These are phyloP conservation scores for Bothrops jararaca DNA, from an alignment of 2,113 vertebrate genomes.

Conservation along the genomic window DNA sequence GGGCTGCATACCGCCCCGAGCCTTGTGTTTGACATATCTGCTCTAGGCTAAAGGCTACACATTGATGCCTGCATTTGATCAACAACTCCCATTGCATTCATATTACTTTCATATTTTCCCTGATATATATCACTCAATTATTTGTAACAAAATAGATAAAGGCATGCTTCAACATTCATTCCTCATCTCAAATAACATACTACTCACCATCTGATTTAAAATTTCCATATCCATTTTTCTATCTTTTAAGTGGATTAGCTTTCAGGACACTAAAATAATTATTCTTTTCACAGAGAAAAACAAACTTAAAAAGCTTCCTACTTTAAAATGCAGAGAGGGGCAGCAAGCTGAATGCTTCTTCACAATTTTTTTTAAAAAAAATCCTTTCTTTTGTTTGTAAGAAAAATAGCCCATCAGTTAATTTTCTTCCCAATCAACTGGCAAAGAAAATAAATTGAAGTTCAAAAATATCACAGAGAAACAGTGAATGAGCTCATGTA, in stretches of 20 bases:
- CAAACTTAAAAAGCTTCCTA: background rate
- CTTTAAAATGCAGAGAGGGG: background rate
- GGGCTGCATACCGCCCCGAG: no score
- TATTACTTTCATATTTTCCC: background rate
- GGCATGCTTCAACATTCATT: background rate
- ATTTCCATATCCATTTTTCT: background rate
- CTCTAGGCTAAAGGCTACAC: background rate
- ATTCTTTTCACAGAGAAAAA: background rate
- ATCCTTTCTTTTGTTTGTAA: background rate
- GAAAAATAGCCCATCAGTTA: background rate
- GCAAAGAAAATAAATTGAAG: background rate
- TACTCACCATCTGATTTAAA: background rate
- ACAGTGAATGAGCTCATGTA: background rate
- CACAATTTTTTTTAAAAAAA: background rate
- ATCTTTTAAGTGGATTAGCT: background rate
- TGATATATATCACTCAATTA: background rate
- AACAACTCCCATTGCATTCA: background rate
- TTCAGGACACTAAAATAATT: background rate
- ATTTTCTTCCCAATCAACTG: background rate
- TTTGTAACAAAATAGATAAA: background rate
- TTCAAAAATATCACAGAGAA: background rate
- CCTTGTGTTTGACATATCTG: no score
- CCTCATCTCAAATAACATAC: background rate
- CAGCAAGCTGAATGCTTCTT: background rate
- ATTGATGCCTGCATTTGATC: background rate